Evolutionary conservation across 2,113 vertebrate genomes (phyloP), one percentile per base, ranked within the genome.

Genomic region (Atherinomorus stipes): DNA sequence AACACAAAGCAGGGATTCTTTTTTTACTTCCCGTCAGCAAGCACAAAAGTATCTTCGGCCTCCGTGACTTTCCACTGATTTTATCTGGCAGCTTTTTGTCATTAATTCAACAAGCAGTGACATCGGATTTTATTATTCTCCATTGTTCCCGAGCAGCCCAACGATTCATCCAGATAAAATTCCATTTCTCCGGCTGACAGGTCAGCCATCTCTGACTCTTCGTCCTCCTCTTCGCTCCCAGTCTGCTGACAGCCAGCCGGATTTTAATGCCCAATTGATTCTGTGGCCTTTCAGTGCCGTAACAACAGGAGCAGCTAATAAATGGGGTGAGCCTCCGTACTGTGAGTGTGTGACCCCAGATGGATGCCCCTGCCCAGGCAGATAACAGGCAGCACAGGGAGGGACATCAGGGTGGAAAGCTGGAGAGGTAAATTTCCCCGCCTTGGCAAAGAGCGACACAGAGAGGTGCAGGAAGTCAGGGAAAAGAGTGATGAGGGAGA

Each of bases 211-310:
- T 63, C 53, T 19, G 1, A 16, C 78, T 63, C 67, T 16, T n/a
- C 25, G 1, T 57, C 58, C 61, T 64, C 38, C 37, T 26, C 65
- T n/a, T 22, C 1, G 40, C 78, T 71, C 69, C 49, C 25, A 10
- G 64, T 50, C 68, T 31, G 78, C 59, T 86, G 80, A 90, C 83
- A 85, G 70, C 65, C 56, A 23, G 54, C 67, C 47, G 50, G 47
- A 68, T 72, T 84, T 78, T 78, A 87, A 91, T 67, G 80, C 76
- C 85, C 71, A 76, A 91, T 90, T 89, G 86, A 91, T 91, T 84
- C 56, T 21, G 64, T 83, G 87, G 73, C 81, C 85, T 86, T 77
- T 88, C 75, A 49, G 53, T 28, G 58, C 72, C 52, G 38, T 19
- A 61, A 85, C 72, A 70, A 76, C 78, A 53, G 13, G 51, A 81